Conservation (phyloP, 2,888 invertebrate genomes). For the Orthosia gracilis region DNA sequence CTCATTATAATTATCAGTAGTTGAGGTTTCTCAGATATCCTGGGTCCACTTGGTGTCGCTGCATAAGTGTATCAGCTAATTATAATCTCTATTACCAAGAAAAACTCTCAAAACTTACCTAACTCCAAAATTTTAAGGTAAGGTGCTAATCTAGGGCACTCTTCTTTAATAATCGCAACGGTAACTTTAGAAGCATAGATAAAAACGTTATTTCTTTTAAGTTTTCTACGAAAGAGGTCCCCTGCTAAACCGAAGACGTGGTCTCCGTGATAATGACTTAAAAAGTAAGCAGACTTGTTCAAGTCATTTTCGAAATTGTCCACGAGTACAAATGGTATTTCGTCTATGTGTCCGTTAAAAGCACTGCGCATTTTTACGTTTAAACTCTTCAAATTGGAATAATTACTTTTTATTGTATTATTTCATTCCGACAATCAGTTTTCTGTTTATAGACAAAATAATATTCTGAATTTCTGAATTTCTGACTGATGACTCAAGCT, state of each 20-base stretch:
- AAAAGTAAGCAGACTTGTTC: slow-evolving; percentile 90
- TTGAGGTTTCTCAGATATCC: too few relatives aligned
- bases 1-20: background rate
- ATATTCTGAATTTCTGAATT: too few relatives aligned
- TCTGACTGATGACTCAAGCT: background rate
- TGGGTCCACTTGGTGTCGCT: background rate
- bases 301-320: slow-evolving; percentile 90
- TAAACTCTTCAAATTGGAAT: background rate
- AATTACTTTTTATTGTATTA: background rate
- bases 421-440: background rate
- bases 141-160: slow-evolving; percentile 28
- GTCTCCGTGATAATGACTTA: slow-evolving; percentile 93
- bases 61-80: background rate
- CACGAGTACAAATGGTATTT: slow-evolving; percentile 92
- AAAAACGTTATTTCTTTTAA: slow-evolving; percentile 63
- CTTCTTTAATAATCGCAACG: slow-evolving; percentile 55
- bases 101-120: slow-evolving; percentile 37
- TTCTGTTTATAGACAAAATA: background rate
- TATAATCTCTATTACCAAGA: too few relatives aligned
- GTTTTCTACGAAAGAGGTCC: slow-evolving; percentile 47
- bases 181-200: slow-evolving; percentile 68
- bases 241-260: slow-evolving; percentile 90
- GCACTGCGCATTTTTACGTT: slow-evolving; percentile 73
- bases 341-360: slow-evolving; percentile 91
- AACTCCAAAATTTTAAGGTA: slow-evolving; percentile 47